phyloP scores from a whole-genome alignment of 2,888 invertebrate species.

The Andrena bicolor region DNA sequence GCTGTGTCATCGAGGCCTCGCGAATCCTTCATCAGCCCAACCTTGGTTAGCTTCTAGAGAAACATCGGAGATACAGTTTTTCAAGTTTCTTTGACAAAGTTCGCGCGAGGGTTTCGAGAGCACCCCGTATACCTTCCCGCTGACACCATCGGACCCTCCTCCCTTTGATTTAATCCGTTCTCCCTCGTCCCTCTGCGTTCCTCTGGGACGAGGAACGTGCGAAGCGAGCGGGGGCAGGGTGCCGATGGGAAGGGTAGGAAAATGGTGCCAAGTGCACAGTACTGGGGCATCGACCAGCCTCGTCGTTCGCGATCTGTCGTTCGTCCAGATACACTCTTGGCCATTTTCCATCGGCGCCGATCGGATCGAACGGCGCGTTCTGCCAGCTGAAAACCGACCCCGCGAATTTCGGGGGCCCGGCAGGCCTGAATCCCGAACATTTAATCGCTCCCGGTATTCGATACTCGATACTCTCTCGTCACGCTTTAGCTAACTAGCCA shows the following conservation, averaged over 20 bases:
- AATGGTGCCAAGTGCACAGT: conserved; percentile 81
- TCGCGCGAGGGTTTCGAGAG: conserved; percentile 7
- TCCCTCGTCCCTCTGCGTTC: conserved; percentile 47
- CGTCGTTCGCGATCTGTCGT: conserved; percentile 60
- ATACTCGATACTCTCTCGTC: no score
- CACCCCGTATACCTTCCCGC: conserved; percentile 44
- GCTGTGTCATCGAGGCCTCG: no score
- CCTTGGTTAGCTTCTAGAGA: no score
- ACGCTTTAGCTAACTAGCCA: no score
- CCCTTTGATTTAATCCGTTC: conserved; percentile 66
- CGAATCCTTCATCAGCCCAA: no score
- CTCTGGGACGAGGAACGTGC: conserved; percentile 34
- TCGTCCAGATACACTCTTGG: conserved; percentile 65
- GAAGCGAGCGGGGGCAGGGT: conserved; percentile 49
- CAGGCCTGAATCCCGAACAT: no score
- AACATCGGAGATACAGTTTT: no score
- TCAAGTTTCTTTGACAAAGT: background rate
- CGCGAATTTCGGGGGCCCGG: background rate
- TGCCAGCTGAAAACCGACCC: background rate
- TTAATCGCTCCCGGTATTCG: no score
- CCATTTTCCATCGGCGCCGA: conserved; percentile 57
- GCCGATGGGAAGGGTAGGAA: conserved; percentile 72
- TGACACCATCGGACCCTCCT: conserved; percentile 59
- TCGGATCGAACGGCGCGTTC: background rate
- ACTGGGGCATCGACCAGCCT: conserved; percentile 80